Evolutionary conservation across 1,140 invertebrate genomes (phyloP).

Genomic region (Zaprionus lachaisei): DNA sequence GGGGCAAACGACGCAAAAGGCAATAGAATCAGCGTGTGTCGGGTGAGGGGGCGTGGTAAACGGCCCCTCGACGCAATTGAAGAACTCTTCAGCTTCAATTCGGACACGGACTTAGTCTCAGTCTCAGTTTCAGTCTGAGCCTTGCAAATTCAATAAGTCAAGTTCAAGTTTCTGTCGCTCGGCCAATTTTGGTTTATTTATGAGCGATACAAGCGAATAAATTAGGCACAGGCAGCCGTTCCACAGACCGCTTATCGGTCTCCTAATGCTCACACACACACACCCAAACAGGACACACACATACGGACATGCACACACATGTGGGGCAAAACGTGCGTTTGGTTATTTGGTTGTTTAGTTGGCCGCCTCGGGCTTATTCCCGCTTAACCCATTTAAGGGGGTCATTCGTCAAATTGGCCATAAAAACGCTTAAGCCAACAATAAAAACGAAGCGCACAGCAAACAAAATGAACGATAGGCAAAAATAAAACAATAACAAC

Average conservation of each 20-base stretch:
- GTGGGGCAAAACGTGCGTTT: constrained; percentile 30
- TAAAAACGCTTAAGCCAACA: constrained; percentile 70
- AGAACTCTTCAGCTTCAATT: constrained; percentile 28
- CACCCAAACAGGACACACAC: constrained; percentile 10
- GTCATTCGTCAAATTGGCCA: constrained; percentile 78
- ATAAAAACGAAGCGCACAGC: constrained; percentile 51
- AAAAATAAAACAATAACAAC: constrained; percentile 23
- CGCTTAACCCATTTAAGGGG: constrained; percentile 71
- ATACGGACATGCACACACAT: constrained; percentile 3
- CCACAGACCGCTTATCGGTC: constrained; percentile 45
- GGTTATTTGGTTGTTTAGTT: constrained; percentile 54
- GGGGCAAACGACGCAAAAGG: neutral
- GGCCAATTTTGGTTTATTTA: constrained; percentile 78
- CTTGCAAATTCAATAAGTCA: constrained; percentile 77
- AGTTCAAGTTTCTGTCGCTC: constrained; percentile 54
- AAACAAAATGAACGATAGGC: constrained; percentile 43
- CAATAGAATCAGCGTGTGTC: neutral
- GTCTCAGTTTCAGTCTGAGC: constrained; percentile 11
- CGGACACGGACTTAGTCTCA: neutral
- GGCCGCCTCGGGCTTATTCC: constrained; percentile 48
- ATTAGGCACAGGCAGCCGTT: constrained; percentile 64
- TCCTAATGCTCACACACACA: constrained; percentile 18
- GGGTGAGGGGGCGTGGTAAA: neutral
- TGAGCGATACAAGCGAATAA: constrained; percentile 78
- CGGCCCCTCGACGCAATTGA: constrained; percentile 46